These are phyloP conservation scores for Belonocnema kinseyi DNA, from an alignment of 1,140 invertebrate species.

Conservation along the genomic window DNA sequence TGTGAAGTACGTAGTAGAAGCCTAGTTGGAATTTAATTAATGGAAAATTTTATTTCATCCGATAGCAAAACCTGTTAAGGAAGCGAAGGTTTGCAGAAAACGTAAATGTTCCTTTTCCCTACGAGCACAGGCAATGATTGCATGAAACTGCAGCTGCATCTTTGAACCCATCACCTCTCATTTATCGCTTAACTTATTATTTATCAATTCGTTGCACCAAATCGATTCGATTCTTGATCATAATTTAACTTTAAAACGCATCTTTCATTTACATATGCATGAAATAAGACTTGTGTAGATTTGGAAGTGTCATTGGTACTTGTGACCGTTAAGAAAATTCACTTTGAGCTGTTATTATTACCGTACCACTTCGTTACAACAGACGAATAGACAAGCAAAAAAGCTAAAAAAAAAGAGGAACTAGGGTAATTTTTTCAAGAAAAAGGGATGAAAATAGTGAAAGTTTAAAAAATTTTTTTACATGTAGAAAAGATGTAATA, in stretches of 20 bases:
- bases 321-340: slow-evolving; percentile 9
- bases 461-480: too few species aligned
- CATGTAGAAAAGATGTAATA: too few species aligned
- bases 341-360: slow-evolving; percentile 24
- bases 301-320: slow-evolving; percentile 2
- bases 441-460: too few species aligned
- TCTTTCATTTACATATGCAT: slow-evolving; percentile 18
- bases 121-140: background rate
- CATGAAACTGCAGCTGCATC: background rate
- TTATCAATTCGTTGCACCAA: slow-evolving; percentile 18
- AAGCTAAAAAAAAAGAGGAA: too few species aligned
- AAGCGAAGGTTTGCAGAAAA: too few species aligned
- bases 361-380: background rate
- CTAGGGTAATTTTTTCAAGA: too few species aligned
- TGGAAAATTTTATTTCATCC: too few species aligned
- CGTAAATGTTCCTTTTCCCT: background rate
- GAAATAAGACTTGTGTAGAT: slow-evolving; percentile 6
- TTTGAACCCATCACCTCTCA: background rate
- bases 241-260: slow-evolving; percentile 18
- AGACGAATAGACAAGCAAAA: background rate
- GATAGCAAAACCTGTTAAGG: too few species aligned
- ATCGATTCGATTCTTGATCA: slow-evolving; percentile 5
- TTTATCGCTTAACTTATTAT: slow-evolving; percentile 24
- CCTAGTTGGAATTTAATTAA: too few species aligned
- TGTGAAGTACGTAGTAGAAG: too few species aligned